Evolutionary conservation across 2,797 vertebrate genomes (phyloP), one percentile per base, ranked within the genome.

Genomic region (Danio tinwini): DNA sequence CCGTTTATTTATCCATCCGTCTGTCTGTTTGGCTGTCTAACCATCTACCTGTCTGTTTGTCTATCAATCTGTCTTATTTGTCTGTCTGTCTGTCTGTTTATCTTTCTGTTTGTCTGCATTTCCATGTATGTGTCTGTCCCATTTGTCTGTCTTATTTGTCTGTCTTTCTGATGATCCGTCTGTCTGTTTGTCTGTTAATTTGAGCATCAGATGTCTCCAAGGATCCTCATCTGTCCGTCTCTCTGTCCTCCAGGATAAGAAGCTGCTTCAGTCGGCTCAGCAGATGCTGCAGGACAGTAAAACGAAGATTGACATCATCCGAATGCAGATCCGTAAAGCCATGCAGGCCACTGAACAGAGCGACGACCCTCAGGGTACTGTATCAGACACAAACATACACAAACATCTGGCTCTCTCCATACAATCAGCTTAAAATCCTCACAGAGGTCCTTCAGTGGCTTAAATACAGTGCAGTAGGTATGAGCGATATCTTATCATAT

Each of bases 251-350:
- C 76, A 91, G 88, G 92, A 93, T 83, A 90, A 91, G 78, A 93
- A 93, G 84, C 83, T 93, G 79, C 87, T 93, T 45, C 85, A 90
- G 63, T 90, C 93, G 0, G 90, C 93, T 53, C 93, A 93, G 78
- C 92, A 93, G 90, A 92, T 94, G 93, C 86, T 94, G 70, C 93
- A 92, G 80, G 93, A 94, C 72, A 94, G 92, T 81, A 94, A 93
- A 84, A 91, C 90, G 29, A 94, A 94, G 85, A 93, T 94, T 2
- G 91, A 93, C 82, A 91, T 93, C 79, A 91, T 94, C 67, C 90
- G 88, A 73, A 95, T 95, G 93, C 95, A 96, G 88, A 92, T 96
- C 59, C 92, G 93, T 78, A 95, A 94, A 84, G 91, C 93, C 11
- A 86, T 93, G 85, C 94, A 96, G 91, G 95, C 94, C 2, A 95